These are phyloP conservation scores for Heterodera filipjevi DNA, from an alignment of 2,888 invertebrate genomes.

Conservation along the genomic window DNA sequence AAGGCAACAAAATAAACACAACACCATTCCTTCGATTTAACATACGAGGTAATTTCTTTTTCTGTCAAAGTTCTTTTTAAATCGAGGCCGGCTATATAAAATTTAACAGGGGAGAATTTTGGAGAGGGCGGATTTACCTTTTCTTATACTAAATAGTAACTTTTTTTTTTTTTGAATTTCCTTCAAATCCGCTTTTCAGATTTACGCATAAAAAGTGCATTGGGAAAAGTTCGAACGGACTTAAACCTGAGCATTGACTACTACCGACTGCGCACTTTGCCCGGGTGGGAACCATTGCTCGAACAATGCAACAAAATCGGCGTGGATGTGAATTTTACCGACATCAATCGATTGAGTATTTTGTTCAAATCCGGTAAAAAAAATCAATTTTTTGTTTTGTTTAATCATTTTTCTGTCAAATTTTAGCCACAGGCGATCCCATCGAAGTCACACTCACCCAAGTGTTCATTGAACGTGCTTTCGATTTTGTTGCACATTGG, in stretches of 20 bases:
- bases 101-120: no score
- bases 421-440: neutral
- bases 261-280: constrained; percentile 10
- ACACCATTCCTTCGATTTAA: constrained; percentile 26
- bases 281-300: constrained; percentile 21
- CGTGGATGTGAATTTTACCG: constrained; percentile 5
- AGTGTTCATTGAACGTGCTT: constrained; percentile 1
- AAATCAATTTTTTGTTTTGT: neutral
- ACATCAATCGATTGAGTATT: constrained; percentile 8
- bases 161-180: neutral
- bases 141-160: no score
- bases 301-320: constrained; percentile 8
- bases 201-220: neutral
- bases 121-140: no score
- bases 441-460: constrained; percentile 22
- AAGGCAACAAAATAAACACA: constrained; percentile 1
- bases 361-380: neutral
- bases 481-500: neutral
- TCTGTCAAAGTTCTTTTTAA: no score
- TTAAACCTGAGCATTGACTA: constrained; percentile 12
- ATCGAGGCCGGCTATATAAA: no score
- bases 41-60: constrained; percentile 6
- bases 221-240: neutral
- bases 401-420: neutral
- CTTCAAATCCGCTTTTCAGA: neutral